Percentiles rank a stretch among this genome's conserved stretches.
phyloP scores from a whole-genome alignment of 2,797 vertebrate genomes.

The Enteromius paludinosus region DNA sequence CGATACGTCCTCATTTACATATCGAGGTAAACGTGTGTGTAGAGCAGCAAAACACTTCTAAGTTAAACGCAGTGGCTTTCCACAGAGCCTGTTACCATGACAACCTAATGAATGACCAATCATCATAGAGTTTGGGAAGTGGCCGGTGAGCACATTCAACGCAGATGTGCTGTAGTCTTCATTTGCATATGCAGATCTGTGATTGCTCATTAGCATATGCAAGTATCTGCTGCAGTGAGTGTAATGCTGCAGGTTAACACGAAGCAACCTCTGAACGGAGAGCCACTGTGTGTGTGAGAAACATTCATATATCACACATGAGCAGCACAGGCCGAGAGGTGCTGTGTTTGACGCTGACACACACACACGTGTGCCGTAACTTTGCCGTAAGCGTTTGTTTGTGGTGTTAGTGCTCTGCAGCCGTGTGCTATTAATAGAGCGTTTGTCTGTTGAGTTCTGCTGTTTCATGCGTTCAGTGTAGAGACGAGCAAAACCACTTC shows the following conservation, averaged over 20 bases:
- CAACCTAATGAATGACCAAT: conserved; percentile 23
- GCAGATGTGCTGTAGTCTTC: neutral
- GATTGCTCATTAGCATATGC: conserved; percentile 19
- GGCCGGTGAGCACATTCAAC: neutral
- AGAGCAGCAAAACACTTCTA: neutral
- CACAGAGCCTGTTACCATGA: conserved; percentile 8
- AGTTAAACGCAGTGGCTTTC: neutral
- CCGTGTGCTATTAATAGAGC: conserved; percentile 49
- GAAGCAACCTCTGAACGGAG: neutral
- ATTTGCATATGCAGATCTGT: conserved; percentile 12
- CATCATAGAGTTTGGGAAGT: conserved; percentile 4
- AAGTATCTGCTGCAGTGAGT: conserved; percentile 7
- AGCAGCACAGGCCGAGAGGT: neutral
- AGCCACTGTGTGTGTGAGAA: conserved; percentile 16
- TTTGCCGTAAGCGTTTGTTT: conserved; percentile 46
- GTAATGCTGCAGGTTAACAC: neutral
- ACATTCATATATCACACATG: neutral
- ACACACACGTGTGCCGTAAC: conserved; percentile 14
- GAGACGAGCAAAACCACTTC: neutral
- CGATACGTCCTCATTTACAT: neutral
- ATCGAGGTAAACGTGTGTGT: conserved; percentile 12
- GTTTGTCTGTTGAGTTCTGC: neutral
- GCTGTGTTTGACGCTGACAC: neutral
- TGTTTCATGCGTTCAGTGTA: neutral
- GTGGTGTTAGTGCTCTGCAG: conserved; percentile 18